A percentile compares a stretch with the other conserved stretches of the same genome.
phyloP scores from a whole-genome alignment of 2,113 vertebrate species.

The Heliornis fulica region DNA sequence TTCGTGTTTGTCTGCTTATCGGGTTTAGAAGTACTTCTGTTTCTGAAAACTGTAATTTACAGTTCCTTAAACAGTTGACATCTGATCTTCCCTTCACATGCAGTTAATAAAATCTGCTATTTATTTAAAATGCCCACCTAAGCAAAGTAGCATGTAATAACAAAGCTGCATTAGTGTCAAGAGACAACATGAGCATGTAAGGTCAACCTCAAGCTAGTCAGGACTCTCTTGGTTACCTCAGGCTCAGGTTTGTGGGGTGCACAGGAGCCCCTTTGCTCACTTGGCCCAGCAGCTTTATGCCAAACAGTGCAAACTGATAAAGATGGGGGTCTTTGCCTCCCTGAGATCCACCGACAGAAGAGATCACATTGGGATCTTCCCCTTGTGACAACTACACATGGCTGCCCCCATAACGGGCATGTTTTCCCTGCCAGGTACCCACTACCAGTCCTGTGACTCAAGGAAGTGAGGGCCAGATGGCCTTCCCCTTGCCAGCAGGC shows the following conservation, averaged over 20 bases:
- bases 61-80: neutral
- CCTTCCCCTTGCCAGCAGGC: neutral
- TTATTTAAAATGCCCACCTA: neutral
- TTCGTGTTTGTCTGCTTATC: neutral
- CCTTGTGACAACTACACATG: neutral
- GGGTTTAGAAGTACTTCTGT: neutral
- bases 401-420: fast-evolving
- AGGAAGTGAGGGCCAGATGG: neutral
- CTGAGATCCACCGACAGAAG: neutral
- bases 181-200: neutral
- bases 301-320: neutral
- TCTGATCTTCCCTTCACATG: neutral
- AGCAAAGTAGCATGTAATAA: neutral
- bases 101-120: neutral
- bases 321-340: neutral
- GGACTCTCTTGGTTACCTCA: neutral
- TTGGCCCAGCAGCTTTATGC: neutral
- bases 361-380: neutral
- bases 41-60: neutral
- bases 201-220: neutral
- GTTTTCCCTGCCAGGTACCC: neutral
- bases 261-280: neutral
- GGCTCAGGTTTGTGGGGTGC: neutral
- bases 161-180: neutral
- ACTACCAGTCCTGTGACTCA: neutral